These are phyloP conservation scores for Neolamprologus caudopunctatus DNA, from an alignment of 2,113 vertebrate species.

Conservation along the genomic window DNA sequence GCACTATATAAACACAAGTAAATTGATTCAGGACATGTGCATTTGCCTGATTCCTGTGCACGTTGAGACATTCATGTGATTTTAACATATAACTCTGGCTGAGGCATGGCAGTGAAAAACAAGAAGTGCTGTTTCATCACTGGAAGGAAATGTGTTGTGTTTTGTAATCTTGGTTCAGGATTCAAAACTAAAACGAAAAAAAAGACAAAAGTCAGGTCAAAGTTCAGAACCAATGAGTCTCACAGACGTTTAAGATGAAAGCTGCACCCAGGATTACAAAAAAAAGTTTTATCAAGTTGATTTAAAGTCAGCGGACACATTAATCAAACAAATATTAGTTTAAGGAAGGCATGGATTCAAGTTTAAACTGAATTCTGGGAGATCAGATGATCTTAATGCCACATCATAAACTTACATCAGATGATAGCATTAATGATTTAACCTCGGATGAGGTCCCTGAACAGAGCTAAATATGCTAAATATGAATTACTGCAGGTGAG, in stretches of 20 bases:
- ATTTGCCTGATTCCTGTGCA: background rate
- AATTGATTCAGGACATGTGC: background rate
- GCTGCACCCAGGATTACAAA: background rate
- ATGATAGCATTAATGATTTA: background rate
- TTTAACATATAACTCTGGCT: background rate
- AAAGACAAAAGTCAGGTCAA: background rate
- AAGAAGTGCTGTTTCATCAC: background rate
- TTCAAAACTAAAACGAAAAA: background rate
- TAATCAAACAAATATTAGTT: background rate
- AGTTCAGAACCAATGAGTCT: background rate
- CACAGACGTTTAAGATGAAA: background rate
- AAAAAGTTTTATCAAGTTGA: background rate
- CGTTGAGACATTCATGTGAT: fast-evolving
- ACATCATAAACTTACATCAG: fast-evolving
- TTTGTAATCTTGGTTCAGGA: background rate
- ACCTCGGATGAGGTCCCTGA: fast-evolving
- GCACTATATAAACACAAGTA: background rate
- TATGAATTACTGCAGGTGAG: background rate
- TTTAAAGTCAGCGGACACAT: fast-evolving
- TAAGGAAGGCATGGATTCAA: background rate
- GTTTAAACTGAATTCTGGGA: background rate
- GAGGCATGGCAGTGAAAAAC: background rate
- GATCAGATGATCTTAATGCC: background rate
- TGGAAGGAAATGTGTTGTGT: background rate
- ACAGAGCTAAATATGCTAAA: background rate